Evolutionary conservation across 2,797 vertebrate species (phyloP).

Genomic region (Leptatherina wallacei): DNA sequence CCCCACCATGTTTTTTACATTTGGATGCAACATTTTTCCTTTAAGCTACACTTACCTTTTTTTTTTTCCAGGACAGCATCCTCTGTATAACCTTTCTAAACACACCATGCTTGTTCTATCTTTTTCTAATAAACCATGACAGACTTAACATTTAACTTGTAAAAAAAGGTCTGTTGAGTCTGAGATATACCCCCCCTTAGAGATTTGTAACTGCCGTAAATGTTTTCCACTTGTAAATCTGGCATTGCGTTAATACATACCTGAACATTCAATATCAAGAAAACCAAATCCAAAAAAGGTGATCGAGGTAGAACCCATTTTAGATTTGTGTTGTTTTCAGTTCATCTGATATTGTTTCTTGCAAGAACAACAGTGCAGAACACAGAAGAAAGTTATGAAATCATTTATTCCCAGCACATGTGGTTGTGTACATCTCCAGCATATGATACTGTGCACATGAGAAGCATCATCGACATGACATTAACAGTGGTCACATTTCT

Average conservation of each 20-base stretch:
- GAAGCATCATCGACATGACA: constrained; percentile 74
- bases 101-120: neutral
- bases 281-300: neutral
- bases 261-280: neutral
- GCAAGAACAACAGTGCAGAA: constrained; percentile 23
- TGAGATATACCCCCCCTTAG: too few relatives aligned
- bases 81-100: neutral
- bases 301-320: neutral
- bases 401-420: constrained; percentile 87
- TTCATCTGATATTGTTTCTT: neutral
- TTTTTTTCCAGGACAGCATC: neutral
- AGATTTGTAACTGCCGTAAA: neutral
- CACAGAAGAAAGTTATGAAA: constrained; percentile 79
- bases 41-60: neutral
- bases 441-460: constrained; percentile 79
- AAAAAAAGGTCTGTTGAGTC: neutral
- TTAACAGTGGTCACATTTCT: constrained; percentile 78
- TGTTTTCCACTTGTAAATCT: neutral
- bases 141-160: neutral
- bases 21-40: neutral
- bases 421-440: constrained; percentile 84
- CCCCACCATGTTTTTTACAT: neutral
- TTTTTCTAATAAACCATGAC: neutral
- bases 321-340: too few relatives aligned
- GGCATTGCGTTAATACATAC: neutral